Percentiles rank a stretch among this genome's conserved stretches.
phyloP scores from a whole-genome alignment of 2,113 vertebrate species.

The Mohoua ochrocephala region DNA sequence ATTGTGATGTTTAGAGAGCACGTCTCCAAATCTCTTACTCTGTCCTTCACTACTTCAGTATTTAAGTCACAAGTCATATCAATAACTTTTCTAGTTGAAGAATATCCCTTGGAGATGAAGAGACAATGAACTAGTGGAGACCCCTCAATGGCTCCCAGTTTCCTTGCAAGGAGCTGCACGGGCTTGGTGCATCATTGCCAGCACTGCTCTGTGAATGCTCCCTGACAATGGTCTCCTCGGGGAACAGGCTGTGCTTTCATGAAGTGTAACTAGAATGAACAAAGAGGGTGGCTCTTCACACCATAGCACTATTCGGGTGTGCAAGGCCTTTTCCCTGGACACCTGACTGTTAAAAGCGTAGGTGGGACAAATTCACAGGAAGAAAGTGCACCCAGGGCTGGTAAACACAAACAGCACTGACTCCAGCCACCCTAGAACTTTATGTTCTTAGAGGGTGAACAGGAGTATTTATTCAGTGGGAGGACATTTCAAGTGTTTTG shows the following conservation, averaged over 20 bases:
- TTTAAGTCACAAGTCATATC: neutral
- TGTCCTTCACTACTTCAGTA: neutral
- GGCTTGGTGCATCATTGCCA: neutral
- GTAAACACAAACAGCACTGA: neutral
- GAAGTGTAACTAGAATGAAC: neutral
- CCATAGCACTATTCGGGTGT: neutral
- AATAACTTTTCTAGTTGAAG: neutral
- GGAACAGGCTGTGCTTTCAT: neutral
- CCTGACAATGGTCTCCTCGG: neutral
- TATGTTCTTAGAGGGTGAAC: neutral
- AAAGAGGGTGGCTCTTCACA: neutral
- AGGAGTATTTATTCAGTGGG: neutral
- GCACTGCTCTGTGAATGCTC: neutral
- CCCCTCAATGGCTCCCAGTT: neutral
- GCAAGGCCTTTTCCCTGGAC: neutral
- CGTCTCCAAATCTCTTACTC: neutral
- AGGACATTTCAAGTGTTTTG: neutral
- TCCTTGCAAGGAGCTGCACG: neutral
- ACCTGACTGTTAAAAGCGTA: neutral
- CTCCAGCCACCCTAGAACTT: neutral
- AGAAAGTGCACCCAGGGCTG: neutral
- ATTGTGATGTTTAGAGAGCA: neutral
- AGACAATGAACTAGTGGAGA: neutral
- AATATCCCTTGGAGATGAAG: neutral
- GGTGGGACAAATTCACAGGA: neutral